Evolutionary conservation across 2,797 vertebrate species (phyloP), one percentile per base, ranked within the genome.

Genomic region (Masticophis lateralis): DNA sequence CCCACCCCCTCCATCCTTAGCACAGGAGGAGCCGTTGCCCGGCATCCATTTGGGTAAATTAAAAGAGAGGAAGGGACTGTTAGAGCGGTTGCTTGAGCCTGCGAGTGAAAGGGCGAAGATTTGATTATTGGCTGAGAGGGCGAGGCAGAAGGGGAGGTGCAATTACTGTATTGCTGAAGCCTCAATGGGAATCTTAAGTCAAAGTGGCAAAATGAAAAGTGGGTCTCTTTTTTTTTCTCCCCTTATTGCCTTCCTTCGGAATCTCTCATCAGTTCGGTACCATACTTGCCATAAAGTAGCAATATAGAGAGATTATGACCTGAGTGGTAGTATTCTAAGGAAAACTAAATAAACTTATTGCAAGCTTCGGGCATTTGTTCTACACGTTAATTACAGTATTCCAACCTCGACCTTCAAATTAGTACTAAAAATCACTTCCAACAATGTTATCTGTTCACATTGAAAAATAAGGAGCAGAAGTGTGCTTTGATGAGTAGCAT

Each of bases 171-270:
- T 66, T 43, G 79, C 56, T 32, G 37, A n/a, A 37, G 59, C 51
- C 60, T 66, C 5, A 7, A 9, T n/a, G 66, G 55, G 2, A n/a
- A 16, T n/a, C 63, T 66, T 14, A 57, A 47, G 28, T 37, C 18
- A 93, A 87, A 28, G 11, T 60, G 56, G 60, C 32, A 37, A 86
- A 63, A 6, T 10, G 18, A 4, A 51, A 61, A 25, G 27, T 0
- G 0, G 4, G 5, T 28, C 13, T 22, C 25, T 2, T 56, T 56
- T 53, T 10, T n/a, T 43, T 18, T 10, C 2, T 0, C 10, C 2
- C 1, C 22, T 18, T 5, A 56, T 56, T n/a, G 20, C 32, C n/a
- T 53, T 61, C 57, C 47, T 91, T 59, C 25, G 4, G 37, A 28
- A 28, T 27, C 22, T 87, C 11, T 87, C 20, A 10, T 47, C 27